Base-by-base conservation (phyloP, 2,797 vertebrate genomes). In the Chromobotia macracanthus region DNA sequence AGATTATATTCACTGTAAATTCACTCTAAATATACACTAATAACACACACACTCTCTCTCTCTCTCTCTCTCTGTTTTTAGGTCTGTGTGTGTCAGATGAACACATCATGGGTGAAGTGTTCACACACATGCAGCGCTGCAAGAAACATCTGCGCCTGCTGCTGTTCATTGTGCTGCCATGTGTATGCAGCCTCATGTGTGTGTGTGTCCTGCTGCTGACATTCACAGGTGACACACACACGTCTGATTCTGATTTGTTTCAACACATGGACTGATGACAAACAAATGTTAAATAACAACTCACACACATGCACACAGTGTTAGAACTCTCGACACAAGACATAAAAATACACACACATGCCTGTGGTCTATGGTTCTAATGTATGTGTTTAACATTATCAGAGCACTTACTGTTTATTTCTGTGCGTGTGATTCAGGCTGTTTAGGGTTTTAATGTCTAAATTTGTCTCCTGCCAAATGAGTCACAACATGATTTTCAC, bases 141-240 rank as follows among this genome's bases (percentile, higher is more conserved):
- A 84, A 89, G 71, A 92, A 87, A 60, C 87, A 92, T 75, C 90
- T 94, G 46, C 93, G 93, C 9, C 90, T 95, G 82, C 51, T 94
- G 13, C 80, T 95, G 80, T 86, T 95, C 53, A 90, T 95, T 71
- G 82, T 95, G 80, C 91, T 95, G 84, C 94, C 94, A 0, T 95
- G 92, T 80, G 87, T 94, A 85, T 95, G 93, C 79, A 69, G 21
- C 66, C 74, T 63, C 19, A 28, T 75, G 46, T 46, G 65, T 48
- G 48, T 63, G 56, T 69, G 38, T 71, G 71, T 78, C 51, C 60
- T 72, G 21, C 68, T 79, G 16, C 50, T 79, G 25, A 44, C 16
- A 15, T 58, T 72, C 16, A 79, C 68, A 79, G 77, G 77, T 79
- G 72, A 79, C 31, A 18, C 63, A 35, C 69, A 5, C 44, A 18